A percentile compares a stretch with the other conserved stretches of the same genome.
Evolutionary conservation across 2,113 vertebrate species (phyloP).

Genomic region (Diadophis punctatus): DNA sequence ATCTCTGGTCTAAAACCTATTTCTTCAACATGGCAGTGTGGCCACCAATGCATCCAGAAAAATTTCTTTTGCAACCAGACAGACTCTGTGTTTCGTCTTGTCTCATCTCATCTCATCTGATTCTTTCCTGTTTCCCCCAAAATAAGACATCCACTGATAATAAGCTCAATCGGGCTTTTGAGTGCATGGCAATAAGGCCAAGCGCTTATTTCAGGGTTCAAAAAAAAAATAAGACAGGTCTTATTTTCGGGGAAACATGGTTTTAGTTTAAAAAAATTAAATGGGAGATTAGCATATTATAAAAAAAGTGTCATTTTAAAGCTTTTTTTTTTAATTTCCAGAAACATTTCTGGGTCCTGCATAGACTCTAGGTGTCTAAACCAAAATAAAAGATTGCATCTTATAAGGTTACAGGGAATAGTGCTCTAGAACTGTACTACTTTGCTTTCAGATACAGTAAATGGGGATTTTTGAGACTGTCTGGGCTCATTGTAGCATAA

Average conservation of each 20-base stretch:
- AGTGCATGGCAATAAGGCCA: too few species aligned
- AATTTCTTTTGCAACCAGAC: not conserved
- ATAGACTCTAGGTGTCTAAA: not conserved
- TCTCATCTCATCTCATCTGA: not conserved
- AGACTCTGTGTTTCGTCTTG: not conserved
- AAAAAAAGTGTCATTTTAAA: not conserved
- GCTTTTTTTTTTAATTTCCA: not conserved
- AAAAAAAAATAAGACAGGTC: too few species aligned
- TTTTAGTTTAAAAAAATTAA: not conserved
- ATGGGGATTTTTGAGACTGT: not conserved
- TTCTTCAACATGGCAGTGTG: not conserved
- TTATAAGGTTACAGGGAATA: not conserved
- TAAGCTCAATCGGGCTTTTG: too few species aligned
- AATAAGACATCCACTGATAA: too few species aligned
- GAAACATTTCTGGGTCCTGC: not conserved
- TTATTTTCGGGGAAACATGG: too few species aligned
- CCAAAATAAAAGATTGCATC: not conserved
- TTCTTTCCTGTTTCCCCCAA: not conserved
- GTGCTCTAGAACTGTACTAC: not conserved
- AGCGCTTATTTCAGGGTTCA: too few species aligned
- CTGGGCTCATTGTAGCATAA: not conserved
- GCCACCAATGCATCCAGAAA: not conserved
- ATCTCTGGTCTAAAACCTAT: not conserved
- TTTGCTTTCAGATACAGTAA: not conserved
- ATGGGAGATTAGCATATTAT: not conserved